A percentile compares a stretch with the other conserved stretches of the same genome.
phyloP scores from a whole-genome alignment of 2,113 vertebrate species.

The Entomyzon cyanotis region DNA sequence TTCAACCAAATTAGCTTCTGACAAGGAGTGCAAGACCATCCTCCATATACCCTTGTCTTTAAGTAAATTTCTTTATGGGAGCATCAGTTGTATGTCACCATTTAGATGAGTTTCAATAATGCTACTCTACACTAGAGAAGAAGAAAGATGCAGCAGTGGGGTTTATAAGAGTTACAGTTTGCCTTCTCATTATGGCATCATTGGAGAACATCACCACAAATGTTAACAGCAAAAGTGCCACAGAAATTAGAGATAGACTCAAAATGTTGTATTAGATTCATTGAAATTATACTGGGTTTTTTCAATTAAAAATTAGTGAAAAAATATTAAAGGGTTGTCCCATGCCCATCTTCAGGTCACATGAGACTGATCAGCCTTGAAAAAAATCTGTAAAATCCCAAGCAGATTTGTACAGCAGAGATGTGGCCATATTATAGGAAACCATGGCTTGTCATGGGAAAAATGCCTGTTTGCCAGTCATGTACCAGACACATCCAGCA shows the following conservation, averaged over 20 bases:
- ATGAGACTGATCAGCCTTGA: background rate
- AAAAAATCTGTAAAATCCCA: background rate
- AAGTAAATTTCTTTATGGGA: background rate
- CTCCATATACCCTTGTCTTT: background rate
- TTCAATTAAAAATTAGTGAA: background rate
- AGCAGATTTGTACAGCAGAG: background rate
- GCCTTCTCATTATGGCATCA: background rate
- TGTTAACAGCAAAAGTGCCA: background rate
- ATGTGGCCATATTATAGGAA: background rate
- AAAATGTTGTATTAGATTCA: background rate
- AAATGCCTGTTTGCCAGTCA: background rate
- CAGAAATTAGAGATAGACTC: background rate
- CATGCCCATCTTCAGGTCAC: background rate
- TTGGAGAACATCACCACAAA: background rate
- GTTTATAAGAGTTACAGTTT: background rate
- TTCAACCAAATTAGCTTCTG: background rate
- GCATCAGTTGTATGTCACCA: background rate
- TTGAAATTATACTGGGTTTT: background rate
- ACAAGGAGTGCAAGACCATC: background rate
- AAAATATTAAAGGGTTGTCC: background rate
- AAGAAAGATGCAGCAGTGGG: background rate
- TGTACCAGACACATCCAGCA: background rate
- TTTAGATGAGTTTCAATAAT: background rate
- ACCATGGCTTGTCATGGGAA: background rate
- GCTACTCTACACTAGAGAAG: background rate